phyloP scores from a whole-genome alignment of 2,113 vertebrate species.

The Silurus asotus region DNA sequence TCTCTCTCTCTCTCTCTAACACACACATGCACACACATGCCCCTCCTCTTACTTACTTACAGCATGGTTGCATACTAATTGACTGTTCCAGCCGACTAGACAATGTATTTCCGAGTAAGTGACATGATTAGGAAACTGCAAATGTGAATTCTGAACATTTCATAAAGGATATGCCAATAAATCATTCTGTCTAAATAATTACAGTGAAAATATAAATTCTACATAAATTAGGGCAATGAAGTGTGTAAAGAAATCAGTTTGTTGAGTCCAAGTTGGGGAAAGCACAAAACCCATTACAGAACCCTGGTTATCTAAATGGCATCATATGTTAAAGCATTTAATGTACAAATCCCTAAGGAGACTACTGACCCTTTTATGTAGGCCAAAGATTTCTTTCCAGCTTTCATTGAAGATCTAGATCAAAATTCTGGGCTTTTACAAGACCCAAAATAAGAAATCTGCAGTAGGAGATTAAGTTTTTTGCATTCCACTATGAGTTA shows the following conservation, averaged over 20 bases:
- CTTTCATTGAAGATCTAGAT: background rate
- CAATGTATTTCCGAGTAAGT: background rate
- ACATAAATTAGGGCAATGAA: conserved; percentile 4
- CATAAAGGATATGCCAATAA: background rate
- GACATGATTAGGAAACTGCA: background rate
- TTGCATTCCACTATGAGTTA: background rate
- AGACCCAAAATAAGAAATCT: background rate
- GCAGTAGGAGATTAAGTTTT: background rate
- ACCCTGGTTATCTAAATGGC: conserved; percentile 62
- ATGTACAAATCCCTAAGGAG: conserved; percentile 60
- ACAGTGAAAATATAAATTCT: background rate
- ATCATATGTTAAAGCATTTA: conserved; percentile 69
- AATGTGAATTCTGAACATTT: conserved; percentile 7
- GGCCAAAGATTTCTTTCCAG: conserved; percentile 38
- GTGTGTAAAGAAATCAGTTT: conserved; percentile 40
- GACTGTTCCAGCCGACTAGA: background rate
- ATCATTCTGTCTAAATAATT: conserved; percentile 16
- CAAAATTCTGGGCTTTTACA: background rate
- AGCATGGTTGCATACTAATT: conserved; percentile 10
- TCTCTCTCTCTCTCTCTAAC: conserved; percentile 63
- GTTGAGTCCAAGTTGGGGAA: conserved; percentile 59
- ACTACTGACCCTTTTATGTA: conserved; percentile 53
- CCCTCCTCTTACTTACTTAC: background rate
- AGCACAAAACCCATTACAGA: conserved; percentile 68
- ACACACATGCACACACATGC: background rate